Evolutionary conservation across 2,113 vertebrate genomes (phyloP).

Genomic region (Vombatus ursinus): DNA sequence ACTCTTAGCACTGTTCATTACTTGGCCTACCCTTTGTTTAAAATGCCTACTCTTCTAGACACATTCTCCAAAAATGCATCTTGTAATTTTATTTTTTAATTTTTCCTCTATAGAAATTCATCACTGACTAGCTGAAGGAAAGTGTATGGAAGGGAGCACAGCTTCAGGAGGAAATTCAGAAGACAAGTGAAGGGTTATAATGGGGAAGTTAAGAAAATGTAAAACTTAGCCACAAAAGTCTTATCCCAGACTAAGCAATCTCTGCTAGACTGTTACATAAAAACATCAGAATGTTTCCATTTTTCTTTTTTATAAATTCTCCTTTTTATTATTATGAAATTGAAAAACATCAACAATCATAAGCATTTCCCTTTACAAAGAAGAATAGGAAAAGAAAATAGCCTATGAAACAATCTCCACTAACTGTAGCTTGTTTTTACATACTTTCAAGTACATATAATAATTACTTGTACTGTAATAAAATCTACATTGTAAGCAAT

Average conservation of each 20-base stretch:
- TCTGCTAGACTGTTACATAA: neutral
- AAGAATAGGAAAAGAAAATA: too few species aligned
- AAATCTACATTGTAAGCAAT: too few species aligned
- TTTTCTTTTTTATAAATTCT: neutral
- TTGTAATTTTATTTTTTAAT: neutral
- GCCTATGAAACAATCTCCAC: too few species aligned
- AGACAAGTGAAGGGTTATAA: neutral
- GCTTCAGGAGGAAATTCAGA: neutral
- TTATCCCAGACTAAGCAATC: neutral
- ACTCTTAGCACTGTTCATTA: neutral
- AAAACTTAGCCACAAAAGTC: neutral
- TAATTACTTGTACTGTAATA: too few species aligned
- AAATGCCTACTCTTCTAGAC: neutral
- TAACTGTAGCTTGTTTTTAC: too few species aligned
- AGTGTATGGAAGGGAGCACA: neutral
- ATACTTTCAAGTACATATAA: too few species aligned
- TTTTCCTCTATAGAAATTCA: neutral
- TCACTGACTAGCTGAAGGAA: constrained; percentile 3
- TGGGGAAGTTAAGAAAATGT: constrained; percentile 1
- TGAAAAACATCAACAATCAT: neutral
- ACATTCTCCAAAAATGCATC: neutral
- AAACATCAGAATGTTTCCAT: neutral
- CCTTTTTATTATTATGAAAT: neutral
- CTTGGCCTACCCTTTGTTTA: neutral
- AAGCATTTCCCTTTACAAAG: too few species aligned